phyloP scores from a whole-genome alignment of 1,140 invertebrate species.

The Latrodectus geometricus region DNA sequence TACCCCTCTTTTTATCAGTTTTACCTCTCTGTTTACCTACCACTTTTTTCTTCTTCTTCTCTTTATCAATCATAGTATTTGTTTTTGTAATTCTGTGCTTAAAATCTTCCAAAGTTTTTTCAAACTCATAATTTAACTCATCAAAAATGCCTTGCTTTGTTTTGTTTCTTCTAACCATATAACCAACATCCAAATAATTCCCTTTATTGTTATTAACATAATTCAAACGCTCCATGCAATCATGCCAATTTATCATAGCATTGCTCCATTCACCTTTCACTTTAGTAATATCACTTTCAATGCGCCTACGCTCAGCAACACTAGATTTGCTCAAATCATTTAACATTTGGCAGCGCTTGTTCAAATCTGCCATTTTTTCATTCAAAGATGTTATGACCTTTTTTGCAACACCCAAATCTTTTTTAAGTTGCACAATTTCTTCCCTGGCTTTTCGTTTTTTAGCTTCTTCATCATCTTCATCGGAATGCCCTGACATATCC shows the following conservation, averaged over 20 bases:
- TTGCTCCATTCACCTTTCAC: conserved; percentile 39
- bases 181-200: conserved; percentile 59
- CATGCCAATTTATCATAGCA: conserved; percentile 54
- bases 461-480: conserved; percentile 56
- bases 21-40: conserved; percentile 42
- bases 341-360: conserved; percentile 42
- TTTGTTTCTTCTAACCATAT: conserved; percentile 57
- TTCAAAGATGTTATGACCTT: conserved; percentile 50
- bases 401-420: conserved; percentile 36
- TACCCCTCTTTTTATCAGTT: conserved; percentile 33
- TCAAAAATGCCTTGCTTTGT: conserved; percentile 59
- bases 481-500: conserved; percentile 43
- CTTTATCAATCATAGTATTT: conserved; percentile 45
- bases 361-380: conserved; percentile 54
- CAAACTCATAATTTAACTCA: conserved; percentile 58
- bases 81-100: conserved; percentile 34
- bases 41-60: conserved; percentile 43
- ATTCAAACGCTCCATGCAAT: conserved; percentile 56
- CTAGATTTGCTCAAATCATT: conserved; percentile 56
- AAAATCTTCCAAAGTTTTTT: conserved; percentile 57
- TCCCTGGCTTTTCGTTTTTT: conserved; percentile 53
- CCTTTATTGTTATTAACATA: conserved; percentile 60
- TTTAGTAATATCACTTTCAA: conserved; percentile 48
- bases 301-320: conserved; percentile 49
- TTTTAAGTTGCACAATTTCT: conserved; percentile 53